These are phyloP conservation scores for Ectobius pallidus DNA, from an alignment of 2,888 invertebrate species.

Conservation along the genomic window DNA sequence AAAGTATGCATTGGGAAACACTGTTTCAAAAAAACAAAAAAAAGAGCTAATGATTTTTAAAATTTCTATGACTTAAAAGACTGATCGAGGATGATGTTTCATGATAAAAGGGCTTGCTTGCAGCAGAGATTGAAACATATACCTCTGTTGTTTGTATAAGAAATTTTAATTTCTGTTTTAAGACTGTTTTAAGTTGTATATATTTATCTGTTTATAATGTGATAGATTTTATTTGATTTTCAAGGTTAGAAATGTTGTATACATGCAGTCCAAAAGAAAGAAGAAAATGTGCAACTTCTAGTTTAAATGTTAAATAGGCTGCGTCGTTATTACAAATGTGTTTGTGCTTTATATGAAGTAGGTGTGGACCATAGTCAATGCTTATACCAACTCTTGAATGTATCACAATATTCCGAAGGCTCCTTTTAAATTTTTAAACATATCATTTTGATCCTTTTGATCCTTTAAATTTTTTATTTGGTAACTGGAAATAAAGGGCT, in stretches of 20 bases:
- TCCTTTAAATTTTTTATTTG: no score
- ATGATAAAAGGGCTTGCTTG: constrained; percentile 26
- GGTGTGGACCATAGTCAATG: no score
- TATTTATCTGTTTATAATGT: constrained; percentile 39
- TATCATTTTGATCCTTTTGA: no score
- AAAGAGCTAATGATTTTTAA: not conserved
- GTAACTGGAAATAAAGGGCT: no score
- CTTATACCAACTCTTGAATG: no score
- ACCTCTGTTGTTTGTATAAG: constrained; percentile 40
- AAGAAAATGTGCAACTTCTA: constrained; percentile 12
- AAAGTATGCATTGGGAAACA: not conserved
- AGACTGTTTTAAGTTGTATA: constrained; percentile 45
- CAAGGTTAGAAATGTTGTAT: not conserved
- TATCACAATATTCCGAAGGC: no score
- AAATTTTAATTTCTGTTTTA: constrained; percentile 43
- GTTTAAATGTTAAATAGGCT: constrained; percentile 13
- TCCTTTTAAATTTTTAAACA: no score
- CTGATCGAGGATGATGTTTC: constrained; percentile 42
- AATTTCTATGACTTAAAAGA: constrained; percentile 38
- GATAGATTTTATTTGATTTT: constrained; percentile 34
- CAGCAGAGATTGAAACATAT: constrained; percentile 38
- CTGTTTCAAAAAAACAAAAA: constrained; percentile 9
- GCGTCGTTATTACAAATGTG: not conserved
- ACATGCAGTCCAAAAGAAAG: constrained; percentile 12
- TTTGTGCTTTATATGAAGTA: no score